Base-by-base conservation (phyloP, 1,140 invertebrate genomes). In the Solen grandis region DNA sequence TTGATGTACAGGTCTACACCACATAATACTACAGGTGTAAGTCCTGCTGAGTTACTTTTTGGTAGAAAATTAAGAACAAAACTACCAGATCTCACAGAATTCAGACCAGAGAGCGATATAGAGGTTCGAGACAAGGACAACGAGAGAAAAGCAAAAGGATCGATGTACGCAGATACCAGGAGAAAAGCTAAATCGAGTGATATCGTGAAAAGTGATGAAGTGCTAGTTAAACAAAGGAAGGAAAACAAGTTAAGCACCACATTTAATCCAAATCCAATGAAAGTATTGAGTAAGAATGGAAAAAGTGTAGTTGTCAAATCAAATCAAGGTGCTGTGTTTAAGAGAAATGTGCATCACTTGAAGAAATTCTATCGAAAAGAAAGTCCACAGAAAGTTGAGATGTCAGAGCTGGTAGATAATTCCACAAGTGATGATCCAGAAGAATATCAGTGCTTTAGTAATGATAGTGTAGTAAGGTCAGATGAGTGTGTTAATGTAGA, bases 1-100 rank as follows among this genome's bases (percentile, higher is more conserved):
- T 35, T 80, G 0, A 66, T 50, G 33, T 87, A 86, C 29, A 62
- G 85, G 27, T 60, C 73, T 3, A 86, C 81, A 0, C 75, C 87
- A 19, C 85, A 87, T 46, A 46, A 55, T 14, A 68, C 60, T 22
- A 88, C 78, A 16, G 62, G 80, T 27, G n/a, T 38, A 3, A 14
- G 60, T 75, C 29, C 25, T 46, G 35, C 13, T 35, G 8, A 35
- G 59, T 13, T 55, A 81, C 19, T 36, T 10, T 13, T 52, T 13
- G 62, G 31, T 16, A 78, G 60, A 46, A 4, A 78, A n/a, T 46
- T 38, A 16, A 5, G 62, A 31, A 31, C 75, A 5, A 2, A 13
- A 41, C 5, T 19, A 16, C 22, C 22, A 1, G 50, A n/a, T n/a
- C n/a, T n/a, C n/a, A n/a, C n/a, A n/a, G n/a, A n/a, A n/a, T n/a